Evolutionary conservation across 2,797 vertebrate species (phyloP).

Genomic region (Siniperca obscura): DNA sequence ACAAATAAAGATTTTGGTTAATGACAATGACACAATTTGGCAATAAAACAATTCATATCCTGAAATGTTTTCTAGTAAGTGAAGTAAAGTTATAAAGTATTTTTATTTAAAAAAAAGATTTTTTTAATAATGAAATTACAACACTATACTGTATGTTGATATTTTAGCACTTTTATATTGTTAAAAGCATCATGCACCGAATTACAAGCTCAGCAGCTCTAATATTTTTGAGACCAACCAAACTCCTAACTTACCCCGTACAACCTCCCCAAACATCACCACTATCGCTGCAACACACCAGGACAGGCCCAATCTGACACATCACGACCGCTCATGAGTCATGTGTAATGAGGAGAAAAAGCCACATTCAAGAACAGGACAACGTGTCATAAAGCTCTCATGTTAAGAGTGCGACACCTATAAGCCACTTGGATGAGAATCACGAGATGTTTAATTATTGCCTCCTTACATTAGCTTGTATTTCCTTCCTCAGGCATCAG

Average conservation of each 20-base stretch:
- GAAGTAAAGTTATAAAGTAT: background rate
- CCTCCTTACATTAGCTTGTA: constrained; percentile 81
- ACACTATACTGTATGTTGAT: background rate
- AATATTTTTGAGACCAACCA: constrained; percentile 27
- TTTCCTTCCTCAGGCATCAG: constrained; percentile 55
- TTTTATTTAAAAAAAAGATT: background rate
- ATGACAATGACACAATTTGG: background rate
- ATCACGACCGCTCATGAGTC: constrained; percentile 68
- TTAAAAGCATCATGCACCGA: background rate
- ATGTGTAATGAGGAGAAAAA: constrained; percentile 70
- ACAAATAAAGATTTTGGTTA: background rate
- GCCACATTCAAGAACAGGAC: constrained; percentile 73
- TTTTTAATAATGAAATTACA: background rate
- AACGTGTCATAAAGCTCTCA: constrained; percentile 80
- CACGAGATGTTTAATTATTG: constrained; percentile 82
- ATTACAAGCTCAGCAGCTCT: constrained; percentile 18
- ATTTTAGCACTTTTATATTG: background rate
- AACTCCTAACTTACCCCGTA: constrained; percentile 37
- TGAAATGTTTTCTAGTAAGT: background rate
- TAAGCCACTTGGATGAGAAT: constrained; percentile 69
- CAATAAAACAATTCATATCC: background rate
- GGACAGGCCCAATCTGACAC: constrained; percentile 64
- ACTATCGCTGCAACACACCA: constrained; percentile 40
- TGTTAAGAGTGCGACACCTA: constrained; percentile 81
- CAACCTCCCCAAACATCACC: constrained; percentile 52